These are phyloP conservation scores for Chaunax sp. DNA, from an alignment of 2,797 vertebrate species.

Conservation along the genomic window DNA sequence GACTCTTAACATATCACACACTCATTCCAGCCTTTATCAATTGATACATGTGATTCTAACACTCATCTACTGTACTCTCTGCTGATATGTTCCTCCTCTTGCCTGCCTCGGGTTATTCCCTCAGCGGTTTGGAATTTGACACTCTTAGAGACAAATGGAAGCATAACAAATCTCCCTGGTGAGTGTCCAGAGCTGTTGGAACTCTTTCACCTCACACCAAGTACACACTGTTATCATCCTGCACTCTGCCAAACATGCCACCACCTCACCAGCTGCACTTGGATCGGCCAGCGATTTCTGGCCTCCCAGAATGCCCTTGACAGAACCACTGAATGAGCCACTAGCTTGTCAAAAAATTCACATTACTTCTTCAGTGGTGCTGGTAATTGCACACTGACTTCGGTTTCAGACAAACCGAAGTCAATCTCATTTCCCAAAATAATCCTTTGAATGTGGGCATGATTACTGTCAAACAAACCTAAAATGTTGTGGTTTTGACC, in stretches of 20 bases:
- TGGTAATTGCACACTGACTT: constrained; percentile 24
- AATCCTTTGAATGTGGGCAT: constrained; percentile 30
- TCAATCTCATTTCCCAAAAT: constrained; percentile 34
- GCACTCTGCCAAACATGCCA: constrained; percentile 60
- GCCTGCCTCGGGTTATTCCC: constrained; percentile 54
- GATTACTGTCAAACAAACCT: constrained; percentile 53
- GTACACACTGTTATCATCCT: constrained; percentile 55
- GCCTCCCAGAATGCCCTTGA: constrained; percentile 51
- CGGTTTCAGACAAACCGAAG: constrained; percentile 36
- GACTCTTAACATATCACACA: constrained; percentile 55
- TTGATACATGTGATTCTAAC: constrained; percentile 36
- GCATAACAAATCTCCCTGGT: constrained; percentile 46
- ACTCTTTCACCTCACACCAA: constrained; percentile 63
- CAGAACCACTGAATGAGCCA: constrained; percentile 16
- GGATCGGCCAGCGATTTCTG: constrained; percentile 42
- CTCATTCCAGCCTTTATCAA: constrained; percentile 59
- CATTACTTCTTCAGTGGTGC: constrained; percentile 10
- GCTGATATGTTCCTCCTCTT: constrained; percentile 30
- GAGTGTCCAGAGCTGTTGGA: constrained; percentile 58
- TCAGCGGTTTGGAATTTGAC: constrained; percentile 77
- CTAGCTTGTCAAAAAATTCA: constrained; percentile 8
- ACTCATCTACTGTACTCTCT: constrained; percentile 62
- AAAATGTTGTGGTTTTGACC: constrained; percentile 50
- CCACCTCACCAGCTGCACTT: constrained; percentile 57
- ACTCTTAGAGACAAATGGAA: constrained; percentile 54